Percentiles rank a stretch among this genome's conserved stretches.
These are phyloP conservation scores for Acromyrmex echinatior DNA, from an alignment of 1,140 invertebrate genomes.

Conservation along the genomic window DNA sequence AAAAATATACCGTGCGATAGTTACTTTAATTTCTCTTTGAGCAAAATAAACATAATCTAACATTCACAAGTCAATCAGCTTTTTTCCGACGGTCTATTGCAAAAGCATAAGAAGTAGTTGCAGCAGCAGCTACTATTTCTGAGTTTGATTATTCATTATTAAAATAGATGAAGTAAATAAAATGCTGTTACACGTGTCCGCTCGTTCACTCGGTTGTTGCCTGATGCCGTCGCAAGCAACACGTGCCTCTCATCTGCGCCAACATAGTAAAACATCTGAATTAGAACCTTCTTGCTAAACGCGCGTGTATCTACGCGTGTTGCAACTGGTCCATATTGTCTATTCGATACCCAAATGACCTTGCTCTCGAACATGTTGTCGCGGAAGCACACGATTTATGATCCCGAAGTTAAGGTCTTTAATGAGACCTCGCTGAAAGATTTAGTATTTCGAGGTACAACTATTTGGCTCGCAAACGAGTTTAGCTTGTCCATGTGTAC, in stretches of 20 bases:
- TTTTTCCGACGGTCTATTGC: not conserved
- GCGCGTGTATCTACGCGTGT: not conserved
- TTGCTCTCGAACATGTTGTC: not conserved
- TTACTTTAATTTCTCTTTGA: not conserved
- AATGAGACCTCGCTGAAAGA: constrained; percentile 48
- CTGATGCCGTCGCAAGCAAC: constrained; percentile 9
- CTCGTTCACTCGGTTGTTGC: constrained; percentile 1
- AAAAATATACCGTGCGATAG: not conserved
- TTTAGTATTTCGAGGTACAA: constrained; percentile 47
- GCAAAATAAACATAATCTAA: not conserved
- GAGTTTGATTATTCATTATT: constrained; percentile 6
- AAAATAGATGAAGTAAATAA: constrained; percentile 43
- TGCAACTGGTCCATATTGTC: constrained; percentile 6
- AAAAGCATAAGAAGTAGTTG: not conserved
- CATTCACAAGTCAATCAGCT: not conserved
- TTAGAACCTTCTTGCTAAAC: not conserved
- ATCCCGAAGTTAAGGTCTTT: not conserved
- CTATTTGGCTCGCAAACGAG: not conserved
- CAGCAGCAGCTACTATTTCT: constrained; percentile 16
- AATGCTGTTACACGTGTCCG: not conserved
- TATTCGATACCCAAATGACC: constrained; percentile 14
- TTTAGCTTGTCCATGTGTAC: not conserved
- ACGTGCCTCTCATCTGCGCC: constrained; percentile 56
- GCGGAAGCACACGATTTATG: constrained; percentile 48
- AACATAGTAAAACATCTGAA: constrained; percentile 28